Conservation (phyloP, 2,888 invertebrate species). For the Limnephilus lunatus region DNA sequence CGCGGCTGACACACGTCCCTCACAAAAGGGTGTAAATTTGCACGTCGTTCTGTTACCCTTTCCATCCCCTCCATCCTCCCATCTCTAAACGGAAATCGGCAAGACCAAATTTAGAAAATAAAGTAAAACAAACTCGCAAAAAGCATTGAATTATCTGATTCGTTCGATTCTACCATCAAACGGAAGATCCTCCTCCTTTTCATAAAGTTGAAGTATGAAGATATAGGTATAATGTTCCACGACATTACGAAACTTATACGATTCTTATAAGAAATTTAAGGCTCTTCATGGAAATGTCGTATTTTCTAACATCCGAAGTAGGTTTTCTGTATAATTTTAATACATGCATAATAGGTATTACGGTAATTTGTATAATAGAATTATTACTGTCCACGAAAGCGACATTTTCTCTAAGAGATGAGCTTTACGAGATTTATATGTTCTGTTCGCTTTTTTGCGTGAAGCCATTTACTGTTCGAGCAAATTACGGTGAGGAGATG, state of each 20-base stretch:
- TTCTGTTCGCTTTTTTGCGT: neutral
- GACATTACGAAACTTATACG: neutral
- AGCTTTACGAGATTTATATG: neutral
- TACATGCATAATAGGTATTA: neutral
- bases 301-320: neutral
- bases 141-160: neutral
- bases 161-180: neutral
- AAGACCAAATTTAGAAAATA: slow-evolving; percentile 12
- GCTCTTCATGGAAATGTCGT: neutral
- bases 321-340: no score
- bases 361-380: neutral
- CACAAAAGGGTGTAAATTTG: slow-evolving; percentile 67
- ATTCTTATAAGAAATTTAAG: neutral
- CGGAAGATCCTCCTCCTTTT: neutral
- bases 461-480: neutral
- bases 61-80: slow-evolving; percentile 57
- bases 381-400: neutral
- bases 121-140: neutral
- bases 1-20: slow-evolving; percentile 66
- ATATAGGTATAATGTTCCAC: neutral
- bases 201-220: neutral
- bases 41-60: slow-evolving; percentile 66
- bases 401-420: neutral
- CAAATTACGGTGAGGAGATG: neutral
- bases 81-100: slow-evolving; percentile 33